Evolutionary conservation across 2,888 invertebrate species (phyloP).

Genomic region (Eupithecia insigniata): DNA sequence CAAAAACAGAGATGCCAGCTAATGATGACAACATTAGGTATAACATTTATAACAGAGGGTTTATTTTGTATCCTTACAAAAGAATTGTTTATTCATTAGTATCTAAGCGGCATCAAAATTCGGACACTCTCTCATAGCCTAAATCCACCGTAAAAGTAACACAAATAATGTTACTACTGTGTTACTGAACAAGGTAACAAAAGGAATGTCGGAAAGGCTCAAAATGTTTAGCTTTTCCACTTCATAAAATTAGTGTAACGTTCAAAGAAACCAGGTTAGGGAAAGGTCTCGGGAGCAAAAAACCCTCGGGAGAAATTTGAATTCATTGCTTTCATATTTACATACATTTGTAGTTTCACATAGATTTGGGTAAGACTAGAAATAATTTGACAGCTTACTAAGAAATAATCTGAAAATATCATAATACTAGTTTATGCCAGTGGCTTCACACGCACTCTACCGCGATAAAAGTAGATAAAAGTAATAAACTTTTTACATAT

Average conservation of each 20-base stretch:
- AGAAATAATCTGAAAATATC: too few species aligned
- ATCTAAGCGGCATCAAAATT: not conserved
- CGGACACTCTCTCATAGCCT: not conserved
- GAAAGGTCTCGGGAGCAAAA: constrained; percentile 16
- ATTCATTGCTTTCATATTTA: constrained; percentile 9
- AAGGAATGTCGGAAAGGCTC: constrained; percentile 18
- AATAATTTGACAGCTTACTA: not conserved
- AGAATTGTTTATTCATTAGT: not conserved
- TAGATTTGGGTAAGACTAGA: not conserved
- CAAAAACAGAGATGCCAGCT: too few species aligned
- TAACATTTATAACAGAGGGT: too few species aligned
- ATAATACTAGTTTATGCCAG: too few species aligned
- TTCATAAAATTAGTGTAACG: constrained; percentile 32
- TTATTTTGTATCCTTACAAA: not conserved
- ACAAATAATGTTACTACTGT: not conserved
- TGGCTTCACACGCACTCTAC: too few species aligned
- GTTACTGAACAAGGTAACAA: constrained; percentile 20
- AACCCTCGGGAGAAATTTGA: constrained; percentile 20
- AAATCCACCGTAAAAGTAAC: constrained; percentile 1
- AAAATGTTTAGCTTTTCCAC: constrained; percentile 28
- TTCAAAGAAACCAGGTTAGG: constrained; percentile 29
- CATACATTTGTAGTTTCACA: not conserved
- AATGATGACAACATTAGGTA: too few species aligned
- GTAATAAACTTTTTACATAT: too few species aligned
- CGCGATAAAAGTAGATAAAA: too few species aligned